phyloP scores from a whole-genome alignment of 1,140 invertebrate genomes.

The Lepidostoma basale region DNA sequence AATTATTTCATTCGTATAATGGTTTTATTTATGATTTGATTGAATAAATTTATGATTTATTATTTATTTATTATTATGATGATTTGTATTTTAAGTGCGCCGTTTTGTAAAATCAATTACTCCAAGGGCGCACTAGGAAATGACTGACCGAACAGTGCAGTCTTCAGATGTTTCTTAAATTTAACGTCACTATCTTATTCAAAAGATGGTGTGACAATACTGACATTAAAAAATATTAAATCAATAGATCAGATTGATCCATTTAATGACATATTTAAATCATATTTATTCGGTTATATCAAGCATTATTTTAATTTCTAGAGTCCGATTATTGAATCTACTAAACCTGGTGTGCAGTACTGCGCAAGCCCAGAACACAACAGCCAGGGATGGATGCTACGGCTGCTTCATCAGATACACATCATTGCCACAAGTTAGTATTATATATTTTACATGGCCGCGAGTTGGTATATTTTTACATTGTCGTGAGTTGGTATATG shows the following conservation, averaged over 20 bases:
- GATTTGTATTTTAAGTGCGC: too few species aligned
- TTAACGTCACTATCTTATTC: background rate
- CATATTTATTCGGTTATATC: background rate
- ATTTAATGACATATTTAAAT: background rate
- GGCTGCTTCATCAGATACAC: slow-evolving; percentile 60
- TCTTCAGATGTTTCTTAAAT: background rate
- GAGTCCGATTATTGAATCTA: slow-evolving; percentile 58
- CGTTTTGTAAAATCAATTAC: too few species aligned
- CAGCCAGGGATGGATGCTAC: slow-evolving; percentile 59
- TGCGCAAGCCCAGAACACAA: slow-evolving; percentile 60
- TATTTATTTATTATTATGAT: too few species aligned
- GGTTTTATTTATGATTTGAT: too few species aligned
- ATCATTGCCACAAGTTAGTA: slow-evolving; percentile 54
- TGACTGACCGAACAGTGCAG: too few species aligned
- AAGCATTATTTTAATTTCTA: slow-evolving; percentile 33
- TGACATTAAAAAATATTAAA: background rate
- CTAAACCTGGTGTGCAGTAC: slow-evolving; percentile 62
- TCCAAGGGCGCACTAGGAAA: too few species aligned
- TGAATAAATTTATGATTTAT: too few species aligned
- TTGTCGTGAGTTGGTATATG: too few species aligned
- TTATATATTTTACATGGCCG: too few species aligned
- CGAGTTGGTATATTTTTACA: too few species aligned
- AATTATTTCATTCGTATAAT: too few species aligned
- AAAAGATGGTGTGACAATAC: background rate
- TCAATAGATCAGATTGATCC: background rate